A percentile compares a stretch with the other conserved stretches of the same genome.
phyloP scores from a whole-genome alignment of 2,888 invertebrate genomes.

The Mythimna lalbum region DNA sequence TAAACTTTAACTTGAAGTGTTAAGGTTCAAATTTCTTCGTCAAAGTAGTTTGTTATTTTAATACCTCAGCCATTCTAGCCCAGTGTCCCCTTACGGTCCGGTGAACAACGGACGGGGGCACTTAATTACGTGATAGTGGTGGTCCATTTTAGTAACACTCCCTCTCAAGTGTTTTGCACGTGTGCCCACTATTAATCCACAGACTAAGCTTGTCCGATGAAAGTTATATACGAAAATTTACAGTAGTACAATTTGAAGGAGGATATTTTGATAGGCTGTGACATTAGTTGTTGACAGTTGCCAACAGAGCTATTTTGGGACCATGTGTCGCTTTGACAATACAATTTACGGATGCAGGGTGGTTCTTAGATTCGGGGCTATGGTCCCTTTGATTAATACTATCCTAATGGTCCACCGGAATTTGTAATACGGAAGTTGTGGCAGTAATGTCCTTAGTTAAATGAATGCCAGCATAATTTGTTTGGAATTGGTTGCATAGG shows the following conservation, averaged over 20 bases:
- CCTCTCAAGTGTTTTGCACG: constrained; percentile 73
- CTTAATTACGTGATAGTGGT: constrained; percentile 89
- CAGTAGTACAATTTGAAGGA: constrained; percentile 1
- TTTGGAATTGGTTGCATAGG: constrained; percentile 25
- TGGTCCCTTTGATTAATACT: constrained; percentile 84
- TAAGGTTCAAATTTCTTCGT: constrained; percentile 66
- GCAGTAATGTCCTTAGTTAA: constrained; percentile 72
- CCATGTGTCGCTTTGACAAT: constrained; percentile 83
- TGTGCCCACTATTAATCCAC: constrained; percentile 62
- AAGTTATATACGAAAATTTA: constrained; percentile 29
- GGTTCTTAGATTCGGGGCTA: constrained; percentile 79
- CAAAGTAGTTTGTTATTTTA: constrained; percentile 72
- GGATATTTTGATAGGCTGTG: constrained; percentile 41
- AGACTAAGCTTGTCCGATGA: constrained; percentile 51
- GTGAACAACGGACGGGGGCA: constrained; percentile 82
- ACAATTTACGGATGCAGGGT: constrained; percentile 80
- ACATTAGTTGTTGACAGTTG: constrained; percentile 28
- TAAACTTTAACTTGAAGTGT: constrained; percentile 30
- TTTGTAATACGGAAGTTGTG: constrained; percentile 79
- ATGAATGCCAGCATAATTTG: constrained; percentile 64
- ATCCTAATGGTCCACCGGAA: constrained; percentile 79
- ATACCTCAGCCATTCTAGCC: constrained; percentile 78
- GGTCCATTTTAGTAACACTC: constrained; percentile 82
- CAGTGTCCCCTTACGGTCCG: constrained; percentile 84
- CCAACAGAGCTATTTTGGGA: constrained; percentile 63